These are phyloP conservation scores for Drosophila orosa DNA, from an alignment of 1,140 invertebrate genomes.

Conservation along the genomic window DNA sequence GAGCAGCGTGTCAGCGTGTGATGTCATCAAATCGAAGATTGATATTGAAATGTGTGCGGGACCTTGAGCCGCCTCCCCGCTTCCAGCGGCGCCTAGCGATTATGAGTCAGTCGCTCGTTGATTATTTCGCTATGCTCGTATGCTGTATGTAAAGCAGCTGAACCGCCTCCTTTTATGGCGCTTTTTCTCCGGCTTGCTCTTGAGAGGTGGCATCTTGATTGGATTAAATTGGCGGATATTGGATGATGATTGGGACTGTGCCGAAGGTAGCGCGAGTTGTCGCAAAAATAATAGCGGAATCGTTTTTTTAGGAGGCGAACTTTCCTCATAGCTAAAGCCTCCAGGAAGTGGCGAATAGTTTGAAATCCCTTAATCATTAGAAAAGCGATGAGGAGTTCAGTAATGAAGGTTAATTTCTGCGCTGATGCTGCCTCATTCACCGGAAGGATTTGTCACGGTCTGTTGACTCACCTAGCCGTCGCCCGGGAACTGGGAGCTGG, in stretches of 20 bases:
- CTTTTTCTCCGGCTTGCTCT: slow-evolving; percentile 10
- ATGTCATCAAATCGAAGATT: slow-evolving; percentile 59
- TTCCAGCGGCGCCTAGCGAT: neutral
- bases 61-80: slow-evolving; percentile 28
- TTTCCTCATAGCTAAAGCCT: neutral
- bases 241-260: slow-evolving; percentile 16
- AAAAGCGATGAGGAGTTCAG: neutral
- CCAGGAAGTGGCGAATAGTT: neutral
- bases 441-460: slow-evolving; percentile 8
- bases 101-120: slow-evolving; percentile 32
- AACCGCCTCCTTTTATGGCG: slow-evolving; percentile 37
- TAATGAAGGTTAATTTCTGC: slow-evolving; percentile 16
- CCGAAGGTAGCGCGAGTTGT: neutral
- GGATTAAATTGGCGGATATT: slow-evolving; percentile 31
- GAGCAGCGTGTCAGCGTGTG: slow-evolving; percentile 16
- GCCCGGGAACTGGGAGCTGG: neutral
- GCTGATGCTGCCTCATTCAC: slow-evolving; percentile 1
- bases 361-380: slow-evolving; percentile 6
- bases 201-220: slow-evolving; percentile 34
- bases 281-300: neutral
- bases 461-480: slow-evolving; percentile 17
- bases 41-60: slow-evolving; percentile 11
- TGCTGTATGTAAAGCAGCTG: slow-evolving; percentile 22
- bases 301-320: neutral
- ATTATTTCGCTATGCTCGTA: slow-evolving; percentile 18